These are phyloP conservation scores for Passer montanus DNA, from an alignment of 2,113 vertebrate genomes.

Conservation along the genomic window DNA sequence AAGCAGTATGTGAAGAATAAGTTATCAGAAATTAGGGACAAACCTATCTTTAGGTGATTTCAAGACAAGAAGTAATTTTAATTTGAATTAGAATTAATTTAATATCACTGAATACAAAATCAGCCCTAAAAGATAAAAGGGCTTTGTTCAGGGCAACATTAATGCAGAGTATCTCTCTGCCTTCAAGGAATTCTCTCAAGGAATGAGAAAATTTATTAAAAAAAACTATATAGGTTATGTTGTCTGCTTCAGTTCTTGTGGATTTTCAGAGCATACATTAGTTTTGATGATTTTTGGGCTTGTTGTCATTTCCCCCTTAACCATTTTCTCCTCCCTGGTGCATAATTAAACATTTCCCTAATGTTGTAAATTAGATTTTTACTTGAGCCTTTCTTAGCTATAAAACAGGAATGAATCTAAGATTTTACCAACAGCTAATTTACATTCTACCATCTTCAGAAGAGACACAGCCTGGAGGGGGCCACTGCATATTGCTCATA, in stretches of 20 bases:
- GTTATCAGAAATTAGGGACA: neutral
- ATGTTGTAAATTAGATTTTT: neutral
- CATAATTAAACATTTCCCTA: slow-evolving; percentile 44
- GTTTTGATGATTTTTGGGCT: neutral
- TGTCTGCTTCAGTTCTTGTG: neutral
- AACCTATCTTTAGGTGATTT: neutral
- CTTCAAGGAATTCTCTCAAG: neutral
- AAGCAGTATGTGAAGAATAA: neutral
- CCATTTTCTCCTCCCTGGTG: neutral
- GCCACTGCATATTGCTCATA: neutral
- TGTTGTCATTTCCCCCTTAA: neutral
- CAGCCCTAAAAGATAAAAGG: neutral
- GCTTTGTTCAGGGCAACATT: neutral
- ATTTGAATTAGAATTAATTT: neutral
- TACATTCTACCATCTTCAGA: neutral
- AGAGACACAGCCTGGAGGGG: neutral
- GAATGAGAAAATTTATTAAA: too few species aligned
- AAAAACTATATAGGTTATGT: neutral
- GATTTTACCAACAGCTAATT: slow-evolving; percentile 5
- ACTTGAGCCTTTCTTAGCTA: neutral
- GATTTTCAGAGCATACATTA: neutral
- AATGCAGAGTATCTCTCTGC: neutral
- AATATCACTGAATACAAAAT: neutral
- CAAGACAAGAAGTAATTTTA: neutral
- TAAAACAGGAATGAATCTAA: neutral